These are phyloP conservation scores for Vulpes ferrilata DNA, from an alignment of 2,113 vertebrate genomes.

Conservation along the genomic window DNA sequence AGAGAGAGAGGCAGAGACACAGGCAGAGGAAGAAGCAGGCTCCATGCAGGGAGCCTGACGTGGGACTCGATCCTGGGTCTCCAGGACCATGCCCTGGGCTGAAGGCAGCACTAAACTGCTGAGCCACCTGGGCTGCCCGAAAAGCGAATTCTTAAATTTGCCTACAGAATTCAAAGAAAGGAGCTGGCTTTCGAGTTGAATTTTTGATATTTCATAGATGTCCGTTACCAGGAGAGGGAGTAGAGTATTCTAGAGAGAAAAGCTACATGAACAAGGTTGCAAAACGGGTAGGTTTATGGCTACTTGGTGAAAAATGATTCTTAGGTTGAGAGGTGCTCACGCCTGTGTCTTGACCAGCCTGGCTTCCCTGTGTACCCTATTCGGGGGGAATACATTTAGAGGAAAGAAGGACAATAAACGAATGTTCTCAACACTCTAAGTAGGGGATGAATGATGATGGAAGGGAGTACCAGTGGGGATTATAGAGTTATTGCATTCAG, in stretches of 20 bases:
- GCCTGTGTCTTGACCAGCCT: neutral
- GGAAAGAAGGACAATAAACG: neutral
- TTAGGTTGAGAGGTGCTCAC: neutral
- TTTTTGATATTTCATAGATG: neutral
- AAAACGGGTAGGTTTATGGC: neutral
- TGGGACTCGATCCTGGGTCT: too few relatives aligned
- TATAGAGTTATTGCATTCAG: neutral
- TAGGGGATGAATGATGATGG: neutral
- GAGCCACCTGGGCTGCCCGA: neutral
- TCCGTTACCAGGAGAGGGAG: neutral
- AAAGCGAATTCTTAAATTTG: neutral
- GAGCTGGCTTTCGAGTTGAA: neutral
- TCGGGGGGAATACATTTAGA: neutral
- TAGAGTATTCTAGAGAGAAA: neutral
- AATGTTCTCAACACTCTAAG: neutral
- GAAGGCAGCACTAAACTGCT: too few relatives aligned
- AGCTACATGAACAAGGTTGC: neutral
- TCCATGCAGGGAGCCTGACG: too few relatives aligned
- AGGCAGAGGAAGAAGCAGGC: too few relatives aligned
- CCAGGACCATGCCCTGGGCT: too few relatives aligned
- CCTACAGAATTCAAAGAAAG: conserved; percentile 1
- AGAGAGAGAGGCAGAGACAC: too few relatives aligned
- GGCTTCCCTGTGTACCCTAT: neutral
- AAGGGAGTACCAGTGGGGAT: neutral
- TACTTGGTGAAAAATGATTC: neutral